Conservation (phyloP, 2,888 invertebrate genomes). For the Gnatocerus cornutus region DNA sequence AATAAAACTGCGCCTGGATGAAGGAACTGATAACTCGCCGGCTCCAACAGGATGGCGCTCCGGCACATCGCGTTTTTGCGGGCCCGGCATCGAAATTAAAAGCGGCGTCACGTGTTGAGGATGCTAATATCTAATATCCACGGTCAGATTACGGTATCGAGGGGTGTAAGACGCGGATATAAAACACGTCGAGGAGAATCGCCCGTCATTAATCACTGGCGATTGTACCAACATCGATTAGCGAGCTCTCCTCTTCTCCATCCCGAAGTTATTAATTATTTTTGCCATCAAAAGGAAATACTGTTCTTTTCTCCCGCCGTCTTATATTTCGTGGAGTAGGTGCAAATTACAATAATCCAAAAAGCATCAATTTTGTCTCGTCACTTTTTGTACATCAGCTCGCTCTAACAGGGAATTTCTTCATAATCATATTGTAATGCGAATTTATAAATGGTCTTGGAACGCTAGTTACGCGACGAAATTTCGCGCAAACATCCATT, state of each 20-base stretch:
- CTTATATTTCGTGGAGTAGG: slow-evolving; percentile 62
- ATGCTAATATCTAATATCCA: slow-evolving; percentile 51
- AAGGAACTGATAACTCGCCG: slow-evolving; percentile 64
- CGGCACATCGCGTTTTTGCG: too few relatives aligned
- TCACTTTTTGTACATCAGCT: slow-evolving; percentile 55
- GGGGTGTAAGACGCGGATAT: slow-evolving; percentile 47
- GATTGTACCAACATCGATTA: slow-evolving; percentile 69
- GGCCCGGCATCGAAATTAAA: too few relatives aligned
- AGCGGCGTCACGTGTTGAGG: slow-evolving; percentile 49
- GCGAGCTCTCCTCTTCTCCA: slow-evolving; percentile 57
- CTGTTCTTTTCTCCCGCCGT: slow-evolving; percentile 59
- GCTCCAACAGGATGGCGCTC: too few relatives aligned
- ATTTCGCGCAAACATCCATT: slow-evolving; percentile 59
- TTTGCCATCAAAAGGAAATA: slow-evolving; percentile 65
- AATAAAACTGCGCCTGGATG: slow-evolving; percentile 63
- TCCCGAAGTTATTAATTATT: slow-evolving; percentile 68
- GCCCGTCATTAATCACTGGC: slow-evolving; percentile 67
- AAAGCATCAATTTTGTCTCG: slow-evolving; percentile 64
- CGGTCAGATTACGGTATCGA: slow-evolving; percentile 48
- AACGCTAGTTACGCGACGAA: slow-evolving; percentile 53
- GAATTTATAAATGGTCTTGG: slow-evolving; percentile 52
- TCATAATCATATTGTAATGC: slow-evolving; percentile 51
- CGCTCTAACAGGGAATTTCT: slow-evolving; percentile 52
- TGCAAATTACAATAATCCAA: slow-evolving; percentile 63
- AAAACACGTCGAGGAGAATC: slow-evolving; percentile 48